Evolutionary conservation across 2,113 vertebrate genomes (phyloP).

Genomic region (Erinaceus europaeus): DNA sequence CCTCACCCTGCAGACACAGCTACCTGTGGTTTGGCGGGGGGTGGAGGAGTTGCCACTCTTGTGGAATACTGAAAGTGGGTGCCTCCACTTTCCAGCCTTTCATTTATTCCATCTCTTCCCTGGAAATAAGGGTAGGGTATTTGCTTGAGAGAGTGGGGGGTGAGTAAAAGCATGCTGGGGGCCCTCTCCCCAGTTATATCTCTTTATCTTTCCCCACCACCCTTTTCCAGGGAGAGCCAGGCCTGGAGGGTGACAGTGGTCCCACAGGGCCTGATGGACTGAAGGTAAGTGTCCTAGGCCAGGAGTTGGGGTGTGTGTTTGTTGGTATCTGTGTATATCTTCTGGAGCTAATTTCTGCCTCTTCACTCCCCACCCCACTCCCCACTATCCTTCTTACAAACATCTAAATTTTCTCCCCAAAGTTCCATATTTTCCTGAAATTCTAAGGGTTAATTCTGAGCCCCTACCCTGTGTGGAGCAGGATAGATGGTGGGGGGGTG

Average conservation of each 20-base stretch:
- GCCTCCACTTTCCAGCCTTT: not conserved
- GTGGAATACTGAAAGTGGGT: too few species aligned
- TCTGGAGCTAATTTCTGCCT: not conserved
- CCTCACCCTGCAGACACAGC: not conserved
- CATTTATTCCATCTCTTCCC: too few species aligned
- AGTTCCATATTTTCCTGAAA: not conserved
- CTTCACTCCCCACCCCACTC: not conserved
- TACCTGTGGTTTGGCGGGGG: too few species aligned
- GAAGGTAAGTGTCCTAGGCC: conserved; percentile 83
- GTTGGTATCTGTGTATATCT: too few species aligned
- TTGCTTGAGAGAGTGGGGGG: not conserved
- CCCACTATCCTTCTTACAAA: too few species aligned
- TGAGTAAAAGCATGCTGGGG: not conserved
- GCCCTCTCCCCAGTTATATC: not conserved
- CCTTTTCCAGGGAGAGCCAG: conserved; percentile 88
- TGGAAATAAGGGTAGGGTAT: not conserved
- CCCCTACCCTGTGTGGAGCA: not conserved
- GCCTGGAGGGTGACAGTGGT: conserved; percentile 92
- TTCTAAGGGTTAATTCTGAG: not conserved
- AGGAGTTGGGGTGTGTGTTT: not conserved
- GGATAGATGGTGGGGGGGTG: not conserved
- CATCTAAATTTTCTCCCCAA: not conserved
- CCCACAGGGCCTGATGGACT: conserved; percentile 86
- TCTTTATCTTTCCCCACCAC: not conserved
- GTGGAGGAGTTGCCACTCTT: too few species aligned